Conservation (phyloP, 2,888 invertebrate species). For the Campoplex capitator region DNA sequence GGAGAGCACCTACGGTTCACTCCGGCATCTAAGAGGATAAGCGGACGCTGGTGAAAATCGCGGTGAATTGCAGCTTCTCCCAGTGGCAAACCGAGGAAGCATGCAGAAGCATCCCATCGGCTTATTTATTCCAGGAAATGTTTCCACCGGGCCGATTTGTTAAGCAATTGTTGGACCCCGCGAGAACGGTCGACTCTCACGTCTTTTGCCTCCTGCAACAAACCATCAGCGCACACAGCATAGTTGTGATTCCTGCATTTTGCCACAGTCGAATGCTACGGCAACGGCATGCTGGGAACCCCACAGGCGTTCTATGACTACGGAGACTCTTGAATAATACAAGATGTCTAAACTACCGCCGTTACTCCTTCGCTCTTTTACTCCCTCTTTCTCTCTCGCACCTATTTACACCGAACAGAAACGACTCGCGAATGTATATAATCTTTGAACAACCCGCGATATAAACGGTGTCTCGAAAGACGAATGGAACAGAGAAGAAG, state of each 20-base stretch:
- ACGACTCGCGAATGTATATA: conserved; percentile 19
- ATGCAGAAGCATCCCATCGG: conserved; percentile 42
- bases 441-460: background rate
- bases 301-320: conserved; percentile 62
- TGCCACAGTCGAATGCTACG: conserved; percentile 37
- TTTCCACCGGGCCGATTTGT: conserved; percentile 71
- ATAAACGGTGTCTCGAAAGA: background rate
- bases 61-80: conserved; percentile 64
- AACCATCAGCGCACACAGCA: conserved; percentile 11
- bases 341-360: conserved; percentile 72
- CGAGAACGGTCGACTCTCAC: conserved; percentile 46
- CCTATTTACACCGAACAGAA: conserved; percentile 44
- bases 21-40: conserved; percentile 57
- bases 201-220: conserved; percentile 16
- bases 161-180: conserved; percentile 72
- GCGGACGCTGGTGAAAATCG: conserved; percentile 66
- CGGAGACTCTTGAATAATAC: conserved; percentile 73
- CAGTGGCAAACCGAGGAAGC: conserved; percentile 3
- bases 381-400: conserved; percentile 27
- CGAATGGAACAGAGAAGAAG: background rate
- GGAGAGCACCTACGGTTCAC: conserved; percentile 32
- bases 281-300: conserved; percentile 62
- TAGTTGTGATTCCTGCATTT: conserved; percentile 53
- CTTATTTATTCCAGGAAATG: conserved; percentile 74
- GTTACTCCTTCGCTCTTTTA: conserved; percentile 57